These are phyloP conservation scores for Anarsia innoxiella DNA, from an alignment of 2,888 invertebrate genomes.

Conservation along the genomic window DNA sequence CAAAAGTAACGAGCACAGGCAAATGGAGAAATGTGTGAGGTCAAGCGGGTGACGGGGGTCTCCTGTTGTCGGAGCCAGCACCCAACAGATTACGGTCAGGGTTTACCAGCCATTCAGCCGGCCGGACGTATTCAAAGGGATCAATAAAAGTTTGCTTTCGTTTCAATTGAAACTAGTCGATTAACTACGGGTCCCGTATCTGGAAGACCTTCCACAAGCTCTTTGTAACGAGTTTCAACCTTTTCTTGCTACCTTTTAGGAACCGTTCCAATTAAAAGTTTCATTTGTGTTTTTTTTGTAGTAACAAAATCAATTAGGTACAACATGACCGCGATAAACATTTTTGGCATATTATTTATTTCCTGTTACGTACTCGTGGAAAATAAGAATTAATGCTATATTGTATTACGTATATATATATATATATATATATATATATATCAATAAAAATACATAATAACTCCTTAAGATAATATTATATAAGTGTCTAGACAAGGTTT, in stretches of 20 bases:
- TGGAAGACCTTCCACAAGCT: slow-evolving; percentile 21
- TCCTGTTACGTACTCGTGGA: too few species aligned
- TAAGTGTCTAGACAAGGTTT: too few species aligned
- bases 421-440: too few species aligned
- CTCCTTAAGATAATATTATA: too few species aligned
- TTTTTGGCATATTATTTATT: too few species aligned
- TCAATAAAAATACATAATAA: too few species aligned
- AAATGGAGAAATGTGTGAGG: slow-evolving; percentile 55
- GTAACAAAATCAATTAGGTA: too few species aligned
- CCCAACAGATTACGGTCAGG: slow-evolving; percentile 55
- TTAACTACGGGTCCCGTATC: slow-evolving; percentile 24
- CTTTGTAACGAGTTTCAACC: slow-evolving; percentile 32
- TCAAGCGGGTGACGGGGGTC: slow-evolving; percentile 51
- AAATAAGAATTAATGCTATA: too few species aligned
- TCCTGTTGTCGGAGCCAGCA: slow-evolving; percentile 46
- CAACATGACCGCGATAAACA: too few species aligned
- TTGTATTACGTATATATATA: too few species aligned
- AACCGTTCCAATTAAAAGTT: slow-evolving; percentile 42
- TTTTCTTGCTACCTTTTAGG: slow-evolving; percentile 23
- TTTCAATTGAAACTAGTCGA: slow-evolving; percentile 35
- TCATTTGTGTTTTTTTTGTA: too few species aligned
- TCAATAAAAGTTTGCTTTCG: slow-evolving; percentile 50
- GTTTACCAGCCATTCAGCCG: slow-evolving; percentile 54
- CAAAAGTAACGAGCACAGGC: slow-evolving; percentile 50
- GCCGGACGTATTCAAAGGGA: slow-evolving; percentile 36